Base-by-base conservation (phyloP, 2,888 invertebrate genomes). In the Phengaris arion region DNA sequence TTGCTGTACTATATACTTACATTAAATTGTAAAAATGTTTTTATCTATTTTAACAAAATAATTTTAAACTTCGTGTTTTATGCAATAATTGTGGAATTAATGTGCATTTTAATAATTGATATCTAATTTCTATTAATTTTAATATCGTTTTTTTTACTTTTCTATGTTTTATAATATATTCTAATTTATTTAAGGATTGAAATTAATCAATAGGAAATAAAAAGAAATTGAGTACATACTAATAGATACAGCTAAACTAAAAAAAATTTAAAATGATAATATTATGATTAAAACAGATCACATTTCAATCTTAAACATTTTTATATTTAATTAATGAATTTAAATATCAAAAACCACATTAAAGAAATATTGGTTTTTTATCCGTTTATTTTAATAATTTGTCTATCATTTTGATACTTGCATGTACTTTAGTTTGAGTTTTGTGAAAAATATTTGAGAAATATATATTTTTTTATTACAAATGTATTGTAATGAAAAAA, bases 121-220 rank as follows among this genome's bases (percentile, higher is more conserved):
- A 35, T 64, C 22, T 59, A 15, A 59, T 59, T 59, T 22, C 22
- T 59, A 59, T 59, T 22, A 15, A 59, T 15, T 9, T 59, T 22
- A 59, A 59, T 22, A 59, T 22, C 22, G 10, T 57, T 59, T 59
- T 22, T 57, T 59, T 59, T 59, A 59, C 59, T 59, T 59, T 59
- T 59, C 59, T 59, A 59, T 59, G 59, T 22, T 59, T 55, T 6
- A 55, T 22, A 59, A 48, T 48, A 22, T 59, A 15, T 59, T 22
- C 57, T 64, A 57, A 59, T 59, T 15, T 64, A 12, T 13, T 64
- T 64, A 64, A 64, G 64, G 35, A 10, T 64, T 64, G 64, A 64
- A 64, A 45, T 64, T 10, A 64, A 12, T 12, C 64, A 12, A 12
- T 13, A 64, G 13, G 35, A 13, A 35, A 64, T 64, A 35, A 13